Base-by-base conservation (phyloP, 2,113 vertebrate species). In the Callorhinus ursinus region DNA sequence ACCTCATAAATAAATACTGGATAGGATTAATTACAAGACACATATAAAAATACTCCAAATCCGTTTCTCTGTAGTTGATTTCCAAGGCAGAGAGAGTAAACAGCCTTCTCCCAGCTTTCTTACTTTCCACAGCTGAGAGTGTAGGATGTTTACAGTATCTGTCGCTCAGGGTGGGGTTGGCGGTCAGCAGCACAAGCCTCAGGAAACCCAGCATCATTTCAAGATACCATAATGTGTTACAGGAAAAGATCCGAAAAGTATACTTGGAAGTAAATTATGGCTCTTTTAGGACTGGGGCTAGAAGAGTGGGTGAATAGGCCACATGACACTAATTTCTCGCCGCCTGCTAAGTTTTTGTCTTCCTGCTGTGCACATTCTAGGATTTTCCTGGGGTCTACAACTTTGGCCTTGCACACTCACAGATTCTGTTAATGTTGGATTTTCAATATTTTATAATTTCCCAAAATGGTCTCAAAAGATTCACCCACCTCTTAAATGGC, bases 111-210 rank as follows among this genome's bases (percentile, higher is more conserved):
- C 99, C 99, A 99, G 99, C 99, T 98, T 99, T 99, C 96, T 99
- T 98, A 98, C 96, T 98, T 98, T 99, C 98, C 98, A 99, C 99
- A 99, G 99, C 99, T 99, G 99, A 99, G 99, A 99, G 99, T 99
- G 99, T 99, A 99, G 99, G 99, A 99, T 99, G 99, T 99, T 99
- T 99, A 99, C 99, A 99, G 97, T 99, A 98, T 99, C 99, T 99
- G 99, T 98, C 98, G 71, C 99, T 99, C 99, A 99, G 88, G 97
- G 65, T 26, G 90, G 89, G 97, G 67, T 71, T 96, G 97, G 67
- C 33, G 46, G 85, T 85, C 97, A 97, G 96, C 93, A 98, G 93
- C 88, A 22, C 51, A 95, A 93, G 94, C 49, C 92, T 96, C 85
- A n/a, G 39, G 85, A 97, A 97, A 97, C 49, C 90, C n/a, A 86